Conservation (phyloP, 2,797 vertebrate species). For the Neosilurus hyrtlii region DNA sequence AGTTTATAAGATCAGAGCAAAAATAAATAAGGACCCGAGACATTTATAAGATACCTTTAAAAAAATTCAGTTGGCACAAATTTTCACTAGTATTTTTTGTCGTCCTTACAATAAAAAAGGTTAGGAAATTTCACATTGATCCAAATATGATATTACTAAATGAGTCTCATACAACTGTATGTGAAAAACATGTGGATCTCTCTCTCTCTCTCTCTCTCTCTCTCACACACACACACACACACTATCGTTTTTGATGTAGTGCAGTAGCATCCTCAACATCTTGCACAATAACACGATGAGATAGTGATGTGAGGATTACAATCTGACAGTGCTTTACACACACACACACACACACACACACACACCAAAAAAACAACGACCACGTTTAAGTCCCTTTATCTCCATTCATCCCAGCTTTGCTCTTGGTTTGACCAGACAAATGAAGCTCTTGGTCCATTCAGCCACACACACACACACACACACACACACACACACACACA, state of each 20-base stretch:
- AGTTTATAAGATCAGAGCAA: slow-evolving; percentile 45
- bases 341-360: slow-evolving; percentile 14
- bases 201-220: background rate
- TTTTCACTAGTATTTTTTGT: slow-evolving; percentile 63
- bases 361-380: slow-evolving; percentile 32
- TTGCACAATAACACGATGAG: slow-evolving; percentile 55
- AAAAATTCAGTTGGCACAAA: slow-evolving; percentile 69
- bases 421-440: slow-evolving; percentile 59
- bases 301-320: slow-evolving; percentile 63
- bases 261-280: slow-evolving; percentile 55
- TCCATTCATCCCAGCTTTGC: slow-evolving; percentile 53
- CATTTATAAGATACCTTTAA: slow-evolving; percentile 61
- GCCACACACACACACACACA: slow-evolving; percentile 51
- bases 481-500: slow-evolving; percentile 16
- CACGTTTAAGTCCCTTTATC: slow-evolving; percentile 55
- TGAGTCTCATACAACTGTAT: slow-evolving; percentile 59
- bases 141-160: slow-evolving; percentile 53
- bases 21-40: slow-evolving; percentile 77
- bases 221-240: slow-evolving; percentile 12
- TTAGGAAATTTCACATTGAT: slow-evolving; percentile 64
- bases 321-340: slow-evolving; percentile 38
- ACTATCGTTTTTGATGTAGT: slow-evolving; percentile 49
- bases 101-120: slow-evolving; percentile 69
- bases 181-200: slow-evolving; percentile 39
- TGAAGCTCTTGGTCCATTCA: slow-evolving; percentile 61